Evolutionary conservation across 2,797 vertebrate species (phyloP).

Genomic region (Eulemur rubriventer): DNA sequence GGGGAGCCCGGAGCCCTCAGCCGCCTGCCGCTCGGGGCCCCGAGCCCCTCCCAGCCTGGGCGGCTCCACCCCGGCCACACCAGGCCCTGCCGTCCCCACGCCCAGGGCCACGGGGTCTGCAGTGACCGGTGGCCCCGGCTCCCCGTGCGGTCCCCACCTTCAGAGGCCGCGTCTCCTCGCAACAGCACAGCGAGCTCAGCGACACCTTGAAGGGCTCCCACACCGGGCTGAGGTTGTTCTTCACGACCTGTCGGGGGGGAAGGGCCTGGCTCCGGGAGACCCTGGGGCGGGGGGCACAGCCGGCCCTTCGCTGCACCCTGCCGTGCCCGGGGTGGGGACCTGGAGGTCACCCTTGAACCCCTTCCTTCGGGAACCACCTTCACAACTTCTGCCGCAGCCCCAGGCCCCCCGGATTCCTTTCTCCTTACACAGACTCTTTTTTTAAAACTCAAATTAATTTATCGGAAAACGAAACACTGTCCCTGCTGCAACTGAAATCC

Average conservation of each 20-base stretch:
- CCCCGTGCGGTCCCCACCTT: slow-evolving; percentile 86
- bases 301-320: neutral
- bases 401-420: neutral
- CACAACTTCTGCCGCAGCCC: neutral
- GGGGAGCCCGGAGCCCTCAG: neutral
- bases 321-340: neutral
- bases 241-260: slow-evolving; percentile 89
- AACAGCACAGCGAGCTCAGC: slow-evolving; percentile 95
- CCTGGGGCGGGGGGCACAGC: neutral
- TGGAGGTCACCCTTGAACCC: neutral
- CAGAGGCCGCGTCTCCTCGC: slow-evolving; percentile 94
- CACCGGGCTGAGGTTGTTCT: slow-evolving; percentile 96
- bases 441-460: neutral
- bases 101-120: too few relatives aligned
- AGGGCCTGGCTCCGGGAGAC: neutral
- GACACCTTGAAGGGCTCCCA: slow-evolving; percentile 98
- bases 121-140: too few relatives aligned
- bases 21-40: neutral
- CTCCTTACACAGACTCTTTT: neutral
- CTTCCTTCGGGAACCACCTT: neutral
- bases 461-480: neutral
- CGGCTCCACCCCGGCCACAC: neutral
- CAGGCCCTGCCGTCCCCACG: too few relatives aligned
- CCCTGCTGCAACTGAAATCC: neutral
- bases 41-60: neutral